phyloP scores from a whole-genome alignment of 1,140 invertebrate genomes.

The Drosophila sechellia region DNA sequence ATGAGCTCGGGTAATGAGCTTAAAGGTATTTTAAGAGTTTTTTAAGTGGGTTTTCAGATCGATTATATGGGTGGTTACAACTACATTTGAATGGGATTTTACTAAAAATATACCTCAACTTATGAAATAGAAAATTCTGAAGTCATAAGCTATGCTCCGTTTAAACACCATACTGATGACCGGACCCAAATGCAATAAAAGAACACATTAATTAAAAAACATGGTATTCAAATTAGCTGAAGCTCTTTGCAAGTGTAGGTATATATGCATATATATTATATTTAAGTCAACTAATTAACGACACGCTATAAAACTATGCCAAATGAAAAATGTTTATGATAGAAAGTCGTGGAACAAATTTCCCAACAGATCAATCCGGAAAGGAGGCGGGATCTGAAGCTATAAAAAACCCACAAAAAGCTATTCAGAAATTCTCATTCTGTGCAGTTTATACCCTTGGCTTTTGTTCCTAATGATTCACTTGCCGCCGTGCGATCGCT shows the following conservation, averaged over 20 bases:
- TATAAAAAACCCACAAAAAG: conserved; percentile 38
- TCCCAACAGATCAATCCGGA: conserved; percentile 34
- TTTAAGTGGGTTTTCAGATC: background rate
- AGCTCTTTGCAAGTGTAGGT: conserved; percentile 1
- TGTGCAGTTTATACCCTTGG: conserved; percentile 48
- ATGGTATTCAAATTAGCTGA: conserved; percentile 24
- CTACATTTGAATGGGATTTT: background rate
- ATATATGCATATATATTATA: conserved; percentile 7
- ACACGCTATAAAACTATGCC: conserved; percentile 33
- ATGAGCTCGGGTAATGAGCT: too few species aligned
- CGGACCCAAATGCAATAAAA: conserved; percentile 1
- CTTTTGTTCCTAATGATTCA: conserved; percentile 78
- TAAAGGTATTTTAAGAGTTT: background rate
- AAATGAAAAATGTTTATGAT: conserved; percentile 42
- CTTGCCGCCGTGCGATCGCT: conserved; percentile 31
- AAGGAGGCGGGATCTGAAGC: conserved; percentile 11
- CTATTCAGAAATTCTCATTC: conserved; percentile 28
- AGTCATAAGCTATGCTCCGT: background rate
- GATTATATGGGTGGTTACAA: background rate
- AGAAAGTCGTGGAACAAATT: conserved; percentile 41
- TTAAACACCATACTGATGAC: background rate
- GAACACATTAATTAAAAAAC: conserved; percentile 23
- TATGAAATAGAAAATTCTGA: background rate
- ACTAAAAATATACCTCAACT: background rate
- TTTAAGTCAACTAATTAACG: conserved; percentile 31